These are phyloP conservation scores for Porites cylindrica DNA, from an alignment of 92 coral and sea anemone species.

Conservation along the genomic window DNA sequence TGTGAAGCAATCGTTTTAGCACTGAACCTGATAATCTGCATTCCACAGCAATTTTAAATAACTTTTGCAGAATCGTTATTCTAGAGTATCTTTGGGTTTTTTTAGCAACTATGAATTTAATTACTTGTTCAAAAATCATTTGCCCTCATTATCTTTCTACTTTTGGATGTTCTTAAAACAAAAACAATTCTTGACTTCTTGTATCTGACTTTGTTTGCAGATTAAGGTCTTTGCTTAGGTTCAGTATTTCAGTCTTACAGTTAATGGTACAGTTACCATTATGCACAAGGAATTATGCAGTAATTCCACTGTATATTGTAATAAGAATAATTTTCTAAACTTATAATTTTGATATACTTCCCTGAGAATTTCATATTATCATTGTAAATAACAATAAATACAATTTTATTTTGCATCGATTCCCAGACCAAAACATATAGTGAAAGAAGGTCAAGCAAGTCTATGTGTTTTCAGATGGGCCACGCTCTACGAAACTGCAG, in stretches of 20 bases:
- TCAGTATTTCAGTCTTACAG: constrained; percentile 3
- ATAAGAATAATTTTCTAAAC: neutral
- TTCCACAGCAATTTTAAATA: no score
- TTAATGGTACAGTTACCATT: neutral
- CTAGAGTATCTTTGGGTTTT: neutral
- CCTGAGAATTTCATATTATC: no score
- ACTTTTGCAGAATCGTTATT: neutral
- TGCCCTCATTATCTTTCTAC: constrained; percentile 2
- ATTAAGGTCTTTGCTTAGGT: constrained; percentile 9
- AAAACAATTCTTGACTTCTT: neutral
- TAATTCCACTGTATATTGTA: constrained; percentile 10
- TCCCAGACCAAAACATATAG: no score
- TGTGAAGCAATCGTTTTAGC: no score
- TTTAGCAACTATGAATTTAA: neutral
- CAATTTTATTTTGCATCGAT: no score
- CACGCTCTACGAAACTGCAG: neutral
- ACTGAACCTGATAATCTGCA: no score
- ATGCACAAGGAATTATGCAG: constrained; percentile 19
- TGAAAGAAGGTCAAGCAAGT: no score
- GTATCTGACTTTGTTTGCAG: constrained; percentile 9
- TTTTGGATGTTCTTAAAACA: neutral
- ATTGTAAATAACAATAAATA: no score
- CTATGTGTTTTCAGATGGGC: no score
- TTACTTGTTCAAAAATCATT: neutral
- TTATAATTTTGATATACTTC: no score